Evolutionary conservation across 2,888 invertebrate genomes (phyloP).

Genomic region (Cephalotes varians): DNA sequence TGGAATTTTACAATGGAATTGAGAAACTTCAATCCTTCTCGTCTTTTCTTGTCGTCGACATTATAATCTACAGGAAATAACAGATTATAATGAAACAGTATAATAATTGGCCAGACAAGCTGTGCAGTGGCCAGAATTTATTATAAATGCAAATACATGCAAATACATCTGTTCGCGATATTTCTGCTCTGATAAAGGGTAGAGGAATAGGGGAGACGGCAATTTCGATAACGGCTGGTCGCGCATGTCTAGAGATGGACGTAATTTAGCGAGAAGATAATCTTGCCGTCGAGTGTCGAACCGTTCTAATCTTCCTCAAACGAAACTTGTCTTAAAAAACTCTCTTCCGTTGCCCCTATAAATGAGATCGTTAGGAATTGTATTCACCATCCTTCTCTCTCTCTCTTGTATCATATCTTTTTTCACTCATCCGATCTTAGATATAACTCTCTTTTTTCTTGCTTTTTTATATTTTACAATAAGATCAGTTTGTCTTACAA

Average conservation of each 20-base stretch:
- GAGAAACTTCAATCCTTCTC: neutral
- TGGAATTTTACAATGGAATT: neutral
- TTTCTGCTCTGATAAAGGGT: conserved; percentile 33
- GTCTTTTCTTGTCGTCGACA: neutral
- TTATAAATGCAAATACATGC: conserved; percentile 52
- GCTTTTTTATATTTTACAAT: neutral
- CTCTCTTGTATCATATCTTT: neutral
- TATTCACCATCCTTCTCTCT: neutral
- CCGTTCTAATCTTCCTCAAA: conserved; percentile 58
- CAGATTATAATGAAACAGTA: conserved; percentile 29
- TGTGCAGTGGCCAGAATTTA: conserved; percentile 34
- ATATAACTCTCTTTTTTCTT: neutral
- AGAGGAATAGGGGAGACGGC: neutral
- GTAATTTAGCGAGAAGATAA: conserved; percentile 50
- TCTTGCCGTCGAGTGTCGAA: conserved; percentile 43
- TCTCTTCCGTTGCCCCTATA: conserved; percentile 49
- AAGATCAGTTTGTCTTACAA: neutral
- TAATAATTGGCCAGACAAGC: conserved; percentile 7
- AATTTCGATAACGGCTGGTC: conserved; percentile 38
- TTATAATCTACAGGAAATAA: conserved; percentile 17
- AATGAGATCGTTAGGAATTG: conserved; percentile 50
- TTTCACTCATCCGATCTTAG: neutral
- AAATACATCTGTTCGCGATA: conserved; percentile 34
- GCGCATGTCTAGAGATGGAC: conserved; percentile 39
- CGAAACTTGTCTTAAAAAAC: conserved; percentile 29